These are phyloP conservation scores for Cephus pygmeus DNA, from an alignment of 2,888 invertebrate genomes.

Conservation along the genomic window DNA sequence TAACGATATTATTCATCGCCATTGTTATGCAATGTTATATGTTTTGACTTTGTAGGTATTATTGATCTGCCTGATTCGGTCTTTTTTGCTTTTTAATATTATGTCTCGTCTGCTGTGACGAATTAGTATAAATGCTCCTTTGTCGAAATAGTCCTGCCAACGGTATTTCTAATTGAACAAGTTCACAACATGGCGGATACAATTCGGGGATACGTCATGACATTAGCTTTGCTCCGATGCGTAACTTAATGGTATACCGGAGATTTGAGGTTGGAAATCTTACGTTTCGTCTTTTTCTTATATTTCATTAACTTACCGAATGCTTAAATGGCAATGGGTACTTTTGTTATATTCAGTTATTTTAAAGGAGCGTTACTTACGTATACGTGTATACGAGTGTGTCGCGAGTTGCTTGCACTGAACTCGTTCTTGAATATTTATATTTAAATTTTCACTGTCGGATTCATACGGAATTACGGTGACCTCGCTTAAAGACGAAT, in stretches of 20 bases:
- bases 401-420: too few relatives aligned
- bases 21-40: not conserved
- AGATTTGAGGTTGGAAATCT: not conserved
- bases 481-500: too few relatives aligned
- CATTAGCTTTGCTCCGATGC: not conserved
- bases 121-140: not conserved
- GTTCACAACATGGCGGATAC: not conserved
- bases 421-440: too few relatives aligned
- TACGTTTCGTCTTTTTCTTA: not conserved
- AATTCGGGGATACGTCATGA: not conserved
- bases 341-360: too few relatives aligned
- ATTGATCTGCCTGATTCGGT: not conserved
- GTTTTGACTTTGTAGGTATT: not conserved
- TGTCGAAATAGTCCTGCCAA: not conserved
- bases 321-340: too few relatives aligned
- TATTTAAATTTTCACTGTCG: too few relatives aligned
- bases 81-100: not conserved
- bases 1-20: not conserved
- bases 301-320: not conserved
- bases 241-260: not conserved
- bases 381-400: too few relatives aligned
- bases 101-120: not conserved
- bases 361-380: too few relatives aligned
- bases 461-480: too few relatives aligned
- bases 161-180: not conserved